Conservation (phyloP, 2,888 invertebrate species). For the Athalia circularis region DNA sequence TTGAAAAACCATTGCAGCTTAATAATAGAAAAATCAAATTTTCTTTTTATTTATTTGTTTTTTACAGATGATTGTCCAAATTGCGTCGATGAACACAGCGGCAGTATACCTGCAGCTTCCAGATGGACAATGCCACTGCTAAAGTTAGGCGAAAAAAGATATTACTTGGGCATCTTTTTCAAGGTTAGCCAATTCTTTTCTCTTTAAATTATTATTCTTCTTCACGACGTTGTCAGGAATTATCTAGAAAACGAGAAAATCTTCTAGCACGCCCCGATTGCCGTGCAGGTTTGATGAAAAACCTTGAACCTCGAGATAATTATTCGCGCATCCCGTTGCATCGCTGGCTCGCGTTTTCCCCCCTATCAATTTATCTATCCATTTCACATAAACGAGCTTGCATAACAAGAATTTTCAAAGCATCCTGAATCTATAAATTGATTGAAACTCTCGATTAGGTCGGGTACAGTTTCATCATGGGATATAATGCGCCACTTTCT, state of each 20-base stretch:
- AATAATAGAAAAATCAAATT: background rate
- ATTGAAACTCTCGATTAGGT: slow-evolving; percentile 3
- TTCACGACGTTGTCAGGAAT: too few relatives aligned
- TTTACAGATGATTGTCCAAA: slow-evolving; percentile 84
- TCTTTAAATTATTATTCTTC: too few relatives aligned
- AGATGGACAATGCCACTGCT: slow-evolving; percentile 94
- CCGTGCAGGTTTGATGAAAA: too few relatives aligned
- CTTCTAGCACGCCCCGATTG: too few relatives aligned
- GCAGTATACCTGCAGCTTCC: slow-evolving; percentile 77
- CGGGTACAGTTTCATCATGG: slow-evolving; percentile 7
- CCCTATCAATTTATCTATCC: background rate
- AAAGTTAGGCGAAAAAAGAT: slow-evolving; percentile 91
- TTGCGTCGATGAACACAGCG: slow-evolving; percentile 83
- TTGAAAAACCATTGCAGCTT: background rate
- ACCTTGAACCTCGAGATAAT: too few relatives aligned
- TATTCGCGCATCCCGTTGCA: too few relatives aligned
- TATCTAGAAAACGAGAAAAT: too few relatives aligned
- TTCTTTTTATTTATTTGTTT: too few relatives aligned
- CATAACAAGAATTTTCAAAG: background rate
- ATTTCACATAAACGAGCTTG: background rate
- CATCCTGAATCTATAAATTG: slow-evolving; percentile 11
- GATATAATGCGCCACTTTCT: slow-evolving; percentile 7
- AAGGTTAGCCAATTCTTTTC: slow-evolving; percentile 80
- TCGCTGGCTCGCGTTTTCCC: too few relatives aligned
- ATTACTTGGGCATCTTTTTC: slow-evolving; percentile 94